Base-by-base conservation (phyloP, 2,113 vertebrate genomes). In the Silurus meridionalis region DNA sequence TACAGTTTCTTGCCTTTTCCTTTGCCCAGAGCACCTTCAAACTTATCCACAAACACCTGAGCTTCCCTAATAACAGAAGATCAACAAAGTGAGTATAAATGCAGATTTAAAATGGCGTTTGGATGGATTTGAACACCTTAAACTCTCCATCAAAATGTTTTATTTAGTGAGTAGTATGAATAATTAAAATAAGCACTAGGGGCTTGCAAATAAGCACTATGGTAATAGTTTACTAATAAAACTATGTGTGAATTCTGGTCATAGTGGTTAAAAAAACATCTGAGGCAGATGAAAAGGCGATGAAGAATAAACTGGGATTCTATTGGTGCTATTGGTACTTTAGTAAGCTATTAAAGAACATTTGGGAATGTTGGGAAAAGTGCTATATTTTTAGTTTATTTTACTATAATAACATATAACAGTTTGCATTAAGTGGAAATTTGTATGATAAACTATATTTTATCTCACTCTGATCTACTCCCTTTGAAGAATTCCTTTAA, bases 1-100 rank as follows among this genome's bases (percentile, higher is more conserved):
- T 97, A 99, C 85, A 97, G 92, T 89, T 96, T 97, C 87, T 96
- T 96, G 87, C 97, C 97, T 92, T 98, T 98, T 23, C 97, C 98
- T 93, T 98, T 99, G 50, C 98, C 98, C 91, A 99, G 86, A 80
- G 97, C 97, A 67, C 98, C 98, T 95, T 99, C 97, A 90, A 97
- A 99, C 91, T 97, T 98, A 93, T 99, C 97, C 91, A 99, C 97
- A 93, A 99, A 99, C 77, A 92, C 91, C 89, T 99, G 97, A 84
- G 97, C 96, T 85, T 99, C 97, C 93, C 97, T 99, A 93, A 77
- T 92, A 64, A 75, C 23, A 89, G 37, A 90, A 64, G 28, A 75
- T 58, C 6, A 52, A 17, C 21, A 74, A 37, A 23, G 71, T 9
- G 10, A 19, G 37, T 64, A 0, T n/a, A 50, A 52, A 61, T 4